Evolutionary conservation across 2,113 vertebrate species (phyloP).

Genomic region (Empidonax alnorum): DNA sequence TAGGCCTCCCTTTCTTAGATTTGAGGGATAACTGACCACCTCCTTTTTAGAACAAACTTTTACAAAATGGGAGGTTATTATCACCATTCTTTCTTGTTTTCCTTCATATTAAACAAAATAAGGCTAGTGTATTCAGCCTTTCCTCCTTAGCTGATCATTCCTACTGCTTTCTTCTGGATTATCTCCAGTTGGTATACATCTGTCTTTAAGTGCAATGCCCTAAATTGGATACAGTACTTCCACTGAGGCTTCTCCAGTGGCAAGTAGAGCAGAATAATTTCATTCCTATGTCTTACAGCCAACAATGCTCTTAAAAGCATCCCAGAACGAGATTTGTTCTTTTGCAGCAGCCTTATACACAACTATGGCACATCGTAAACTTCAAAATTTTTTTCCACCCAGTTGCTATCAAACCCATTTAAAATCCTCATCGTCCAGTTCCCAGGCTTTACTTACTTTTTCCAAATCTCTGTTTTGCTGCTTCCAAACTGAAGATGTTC

Average conservation of each 20-base stretch:
- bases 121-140: background rate
- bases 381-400: background rate
- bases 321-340: background rate
- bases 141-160: background rate
- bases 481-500: background rate
- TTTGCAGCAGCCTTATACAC: background rate
- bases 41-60: background rate
- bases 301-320: background rate
- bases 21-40: background rate
- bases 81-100: background rate
- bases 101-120: background rate
- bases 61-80: background rate
- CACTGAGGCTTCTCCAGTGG: background rate
- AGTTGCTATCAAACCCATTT: background rate
- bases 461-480: background rate
- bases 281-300: constrained; percentile 2
- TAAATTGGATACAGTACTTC: background rate
- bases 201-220: background rate
- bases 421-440: background rate
- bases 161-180: background rate
- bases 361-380: background rate
- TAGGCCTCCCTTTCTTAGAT: background rate
- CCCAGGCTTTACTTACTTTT: background rate
- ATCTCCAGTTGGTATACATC: background rate
- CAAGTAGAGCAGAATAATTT: constrained; percentile 64